Base-by-base conservation (phyloP, 2,113 vertebrate genomes). In the Calidris pygmaea region DNA sequence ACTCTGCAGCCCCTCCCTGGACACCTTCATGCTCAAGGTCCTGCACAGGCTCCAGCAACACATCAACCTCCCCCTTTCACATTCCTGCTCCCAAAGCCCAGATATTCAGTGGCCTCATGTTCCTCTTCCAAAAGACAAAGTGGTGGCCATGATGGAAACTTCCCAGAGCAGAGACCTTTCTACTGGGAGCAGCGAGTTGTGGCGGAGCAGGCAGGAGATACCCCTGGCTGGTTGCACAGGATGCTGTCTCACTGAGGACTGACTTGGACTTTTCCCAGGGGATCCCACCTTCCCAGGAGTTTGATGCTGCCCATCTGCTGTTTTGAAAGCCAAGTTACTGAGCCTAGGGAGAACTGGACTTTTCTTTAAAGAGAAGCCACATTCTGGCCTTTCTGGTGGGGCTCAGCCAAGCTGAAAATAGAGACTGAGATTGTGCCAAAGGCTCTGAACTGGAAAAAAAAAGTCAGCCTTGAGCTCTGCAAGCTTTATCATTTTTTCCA, bases 401-500 rank as follows among this genome's bases (percentile, higher is more conserved):
- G 39, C 12, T 3, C 34, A 70, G 84, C 73, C 89, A 94, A 92
- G 48, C 2, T 89, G 72, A 84, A 94, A 94, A 90, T 3, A 65
- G 53, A 87, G 63, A 14, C 72, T 37, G 79, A 63, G 72, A n/a
- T 21, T 27, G 48, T 72, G 71, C 91, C 78, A 92, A 73, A 58
- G 63, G 30, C 59, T 75, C 78, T 76, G 86, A 92, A 83, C 63
- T 7, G 6, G 80, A 66, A 96, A 90, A 60, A 41, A 78, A 72
- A 92, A 81, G 65, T 48, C 81, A 91, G 60, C 70, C 55, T 63
- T 50, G 65, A 91, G 80, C 52, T 89, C 41, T 87, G 47, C 22
- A 68, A 35, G 9, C 29, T 66, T 59, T 55, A 21, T 68, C 11
- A 34, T 67, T 79, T 59, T 62, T 67, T 76, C 73, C 56, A 75